A percentile compares a stretch with the other conserved stretches of the same genome.
phyloP scores from a whole-genome alignment of 2,888 invertebrate species.

The Melanostoma scalare region DNA sequence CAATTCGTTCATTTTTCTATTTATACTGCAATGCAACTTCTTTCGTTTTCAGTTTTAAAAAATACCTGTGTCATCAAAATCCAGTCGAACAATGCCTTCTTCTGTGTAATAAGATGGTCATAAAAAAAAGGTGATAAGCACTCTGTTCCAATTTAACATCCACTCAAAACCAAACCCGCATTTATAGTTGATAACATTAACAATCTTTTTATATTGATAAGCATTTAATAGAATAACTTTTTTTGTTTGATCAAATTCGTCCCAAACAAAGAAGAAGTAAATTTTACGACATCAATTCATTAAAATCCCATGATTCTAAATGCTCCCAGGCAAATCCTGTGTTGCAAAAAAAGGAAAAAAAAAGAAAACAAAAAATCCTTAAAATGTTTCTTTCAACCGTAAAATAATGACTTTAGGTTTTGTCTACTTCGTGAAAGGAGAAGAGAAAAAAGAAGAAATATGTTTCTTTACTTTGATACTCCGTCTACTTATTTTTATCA shows the following conservation, averaged over 20 bases:
- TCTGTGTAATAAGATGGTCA: background rate
- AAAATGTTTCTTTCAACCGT: constrained; percentile 25
- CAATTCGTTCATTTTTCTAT: constrained; percentile 12
- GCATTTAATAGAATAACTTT: too few relatives aligned
- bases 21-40: background rate
- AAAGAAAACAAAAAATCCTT: background rate
- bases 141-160: too few relatives aligned
- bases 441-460: background rate
- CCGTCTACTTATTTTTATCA: background rate
- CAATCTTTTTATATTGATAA: too few relatives aligned
- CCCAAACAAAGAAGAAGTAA: background rate
- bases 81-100: background rate
- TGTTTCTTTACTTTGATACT: background rate
- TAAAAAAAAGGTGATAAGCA: constrained; percentile 6
- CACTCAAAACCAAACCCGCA: too few relatives aligned
- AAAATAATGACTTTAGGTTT: constrained; percentile 36
- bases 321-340: background rate
- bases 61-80: background rate
- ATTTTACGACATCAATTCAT: constrained; percentile 13
- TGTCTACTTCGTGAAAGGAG: background rate
- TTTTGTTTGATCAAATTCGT: too few relatives aligned
- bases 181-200: too few relatives aligned
- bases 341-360: background rate
- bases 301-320: constrained; percentile 1
- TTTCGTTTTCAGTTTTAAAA: background rate